These are phyloP conservation scores for Tricholauxania praeusta DNA, from an alignment of 2,888 invertebrate species.

Conservation along the genomic window DNA sequence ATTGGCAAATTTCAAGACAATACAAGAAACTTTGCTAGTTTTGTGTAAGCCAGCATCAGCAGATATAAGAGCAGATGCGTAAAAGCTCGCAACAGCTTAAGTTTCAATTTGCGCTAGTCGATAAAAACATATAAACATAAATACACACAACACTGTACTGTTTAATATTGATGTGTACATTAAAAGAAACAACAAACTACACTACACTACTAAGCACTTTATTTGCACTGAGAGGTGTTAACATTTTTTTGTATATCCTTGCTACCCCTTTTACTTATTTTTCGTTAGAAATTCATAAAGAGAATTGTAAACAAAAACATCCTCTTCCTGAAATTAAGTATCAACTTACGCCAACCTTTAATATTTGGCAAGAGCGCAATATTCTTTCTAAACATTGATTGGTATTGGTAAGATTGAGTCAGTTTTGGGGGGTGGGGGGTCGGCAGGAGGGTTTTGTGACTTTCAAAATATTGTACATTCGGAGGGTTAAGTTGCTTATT, in stretches of 20 bases:
- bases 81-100: too few relatives aligned
- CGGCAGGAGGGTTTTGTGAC: too few relatives aligned
- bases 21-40: too few relatives aligned
- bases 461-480: too few relatives aligned
- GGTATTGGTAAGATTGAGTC: not conserved
- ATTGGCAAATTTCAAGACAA: too few relatives aligned
- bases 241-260: not conserved
- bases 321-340: not conserved
- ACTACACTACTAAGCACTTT: not conserved
- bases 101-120: too few relatives aligned
- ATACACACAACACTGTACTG: too few relatives aligned
- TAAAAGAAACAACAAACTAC: not conserved
- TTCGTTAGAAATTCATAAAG: slow-evolving; percentile 26
- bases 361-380: not conserved
- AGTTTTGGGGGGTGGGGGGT: not conserved
- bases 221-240: not conserved
- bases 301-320: slow-evolving; percentile 21
- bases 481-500: slow-evolving; percentile 1
- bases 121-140: too few relatives aligned
- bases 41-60: too few relatives aligned
- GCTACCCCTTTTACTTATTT: too few relatives aligned
- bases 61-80: too few relatives aligned
- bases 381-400: slow-evolving; percentile 7
- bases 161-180: slow-evolving; percentile 9
- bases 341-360: not conserved